phyloP scores from a whole-genome alignment of 2,797 vertebrate genomes.

The Lepilemur ruficaudatus region DNA sequence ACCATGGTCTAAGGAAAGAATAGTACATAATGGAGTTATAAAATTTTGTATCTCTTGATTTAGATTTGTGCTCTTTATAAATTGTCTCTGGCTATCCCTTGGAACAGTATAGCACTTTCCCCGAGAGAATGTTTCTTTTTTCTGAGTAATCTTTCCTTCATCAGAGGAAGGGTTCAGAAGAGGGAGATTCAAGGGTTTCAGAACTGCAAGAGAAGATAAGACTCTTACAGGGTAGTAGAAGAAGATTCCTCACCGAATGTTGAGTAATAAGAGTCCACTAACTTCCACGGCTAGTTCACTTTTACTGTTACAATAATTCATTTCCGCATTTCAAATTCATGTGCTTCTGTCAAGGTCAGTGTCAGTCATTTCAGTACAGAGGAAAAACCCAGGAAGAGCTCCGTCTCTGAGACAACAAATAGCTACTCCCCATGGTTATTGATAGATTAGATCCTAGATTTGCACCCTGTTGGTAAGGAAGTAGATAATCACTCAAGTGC shows the following conservation, averaged over 20 bases:
- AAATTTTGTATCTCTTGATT: neutral
- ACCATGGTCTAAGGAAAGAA: neutral
- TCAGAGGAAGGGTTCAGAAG: neutral
- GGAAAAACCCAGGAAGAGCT: neutral
- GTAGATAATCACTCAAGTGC: neutral
- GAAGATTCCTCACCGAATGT: neutral
- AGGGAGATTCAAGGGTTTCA: neutral
- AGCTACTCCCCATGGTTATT: neutral
- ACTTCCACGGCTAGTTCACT: neutral
- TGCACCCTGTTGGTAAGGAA: neutral
- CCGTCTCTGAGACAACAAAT: neutral
- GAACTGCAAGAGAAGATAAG: neutral
- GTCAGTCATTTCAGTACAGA: neutral
- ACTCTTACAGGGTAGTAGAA: neutral
- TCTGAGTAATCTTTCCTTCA: neutral
- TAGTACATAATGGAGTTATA: neutral
- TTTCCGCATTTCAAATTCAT: neutral
- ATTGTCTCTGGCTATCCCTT: neutral
- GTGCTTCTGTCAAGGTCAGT: neutral
- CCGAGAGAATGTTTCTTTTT: neutral
- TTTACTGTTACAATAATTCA: neutral
- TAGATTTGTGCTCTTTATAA: neutral
- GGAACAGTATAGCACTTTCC: neutral
- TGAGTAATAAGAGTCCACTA: neutral
- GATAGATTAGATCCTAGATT: neutral